These are phyloP conservation scores for Cyrtorhinus lividipennis DNA, from an alignment of 1,140 invertebrate species.

Conservation along the genomic window DNA sequence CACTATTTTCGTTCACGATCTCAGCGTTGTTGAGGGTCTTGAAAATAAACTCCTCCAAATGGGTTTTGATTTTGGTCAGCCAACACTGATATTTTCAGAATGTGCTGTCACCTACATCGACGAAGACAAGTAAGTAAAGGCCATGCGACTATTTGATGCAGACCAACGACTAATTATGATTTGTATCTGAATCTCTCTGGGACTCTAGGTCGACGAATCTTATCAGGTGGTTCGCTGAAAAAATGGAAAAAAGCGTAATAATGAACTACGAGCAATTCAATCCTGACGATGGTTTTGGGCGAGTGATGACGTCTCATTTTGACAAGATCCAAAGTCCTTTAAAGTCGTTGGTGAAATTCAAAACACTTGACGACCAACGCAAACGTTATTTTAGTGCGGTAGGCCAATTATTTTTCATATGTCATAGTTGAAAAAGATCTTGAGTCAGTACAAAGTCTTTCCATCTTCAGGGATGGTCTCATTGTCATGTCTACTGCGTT, in stretches of 20 bases:
- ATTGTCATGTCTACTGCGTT: conserved; percentile 30
- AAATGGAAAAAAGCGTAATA: conserved; percentile 32
- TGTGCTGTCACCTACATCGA: conserved; percentile 95
- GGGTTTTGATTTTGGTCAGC: conserved; percentile 53
- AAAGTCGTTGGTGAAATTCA: conserved; percentile 31
- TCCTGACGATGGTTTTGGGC: conserved; percentile 36
- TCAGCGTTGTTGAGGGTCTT: conserved; percentile 63
- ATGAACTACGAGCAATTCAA: conserved; percentile 37
- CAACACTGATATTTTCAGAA: conserved; percentile 85
- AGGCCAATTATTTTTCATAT: too few relatives aligned
- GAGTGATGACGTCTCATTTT: conserved; percentile 36
- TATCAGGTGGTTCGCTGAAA: conserved; percentile 31
- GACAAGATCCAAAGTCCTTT: conserved; percentile 33
- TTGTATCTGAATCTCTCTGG: not conserved
- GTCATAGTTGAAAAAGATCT: too few relatives aligned
- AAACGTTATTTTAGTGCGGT: conserved; percentile 32
- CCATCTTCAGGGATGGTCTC: conserved; percentile 35
- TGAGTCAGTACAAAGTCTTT: too few relatives aligned
- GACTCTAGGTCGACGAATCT: conserved; percentile 26
- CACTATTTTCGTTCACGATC: conserved; percentile 75
- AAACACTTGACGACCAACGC: conserved; percentile 29
- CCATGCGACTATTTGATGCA: not conserved
- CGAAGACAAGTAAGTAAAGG: conserved; percentile 20
- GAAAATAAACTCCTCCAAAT: conserved; percentile 57
- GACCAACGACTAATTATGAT: not conserved